Evolutionary conservation across 2,113 vertebrate species (phyloP), one percentile per base, ranked within the genome.

Genomic region (Bubo bubo): DNA sequence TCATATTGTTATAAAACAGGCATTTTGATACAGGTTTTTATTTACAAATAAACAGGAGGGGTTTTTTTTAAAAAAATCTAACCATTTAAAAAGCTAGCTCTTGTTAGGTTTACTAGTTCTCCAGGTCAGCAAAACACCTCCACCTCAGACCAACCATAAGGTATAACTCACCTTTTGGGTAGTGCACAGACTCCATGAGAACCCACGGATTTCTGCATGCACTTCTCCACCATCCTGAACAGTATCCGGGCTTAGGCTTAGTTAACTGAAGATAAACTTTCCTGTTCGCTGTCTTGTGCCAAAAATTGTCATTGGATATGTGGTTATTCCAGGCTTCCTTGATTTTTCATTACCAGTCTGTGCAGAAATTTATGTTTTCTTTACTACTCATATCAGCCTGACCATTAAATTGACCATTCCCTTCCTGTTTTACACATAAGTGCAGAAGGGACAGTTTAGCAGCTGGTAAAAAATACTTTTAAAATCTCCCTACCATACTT

Each of bases 371-470:
- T 26, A 4, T 4, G 2, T 32, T 58, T 39, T 32, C 68, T 83
- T 72, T 52, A 35, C 28, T 53, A 62, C 30, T 82, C 20, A 0
- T 26, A 56, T 14, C 75, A 83, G 45, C n/a, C 21, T 45, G 49
- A 55, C 45, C 58, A 23, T 11, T 49, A 63, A 32, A 87, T 3
- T 2, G 14, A 55, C 6, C 13, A 4, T 41, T 86, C 9, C 4
- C 1, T 21, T 12, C 77, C 14, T 52, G 37, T 73, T 49, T 50
- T 50, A 79, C 5, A 4, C 2, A 0, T 2, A 52, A 39, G 10
- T 9, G 16, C 43, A 30, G 64, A 84, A 88, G 39, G 37, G 79
- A 64, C 7, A 24, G 27, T 17, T 58, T 14, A 52, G 58, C 34
- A 43, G 14, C 27, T 27, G n/a, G 14, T 20, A 49, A 81, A 88